A percentile compares a stretch with the other conserved stretches of the same genome.
Conservation (phyloP, 2,888 invertebrate genomes). For the Abrostola triplasia region DNA sequence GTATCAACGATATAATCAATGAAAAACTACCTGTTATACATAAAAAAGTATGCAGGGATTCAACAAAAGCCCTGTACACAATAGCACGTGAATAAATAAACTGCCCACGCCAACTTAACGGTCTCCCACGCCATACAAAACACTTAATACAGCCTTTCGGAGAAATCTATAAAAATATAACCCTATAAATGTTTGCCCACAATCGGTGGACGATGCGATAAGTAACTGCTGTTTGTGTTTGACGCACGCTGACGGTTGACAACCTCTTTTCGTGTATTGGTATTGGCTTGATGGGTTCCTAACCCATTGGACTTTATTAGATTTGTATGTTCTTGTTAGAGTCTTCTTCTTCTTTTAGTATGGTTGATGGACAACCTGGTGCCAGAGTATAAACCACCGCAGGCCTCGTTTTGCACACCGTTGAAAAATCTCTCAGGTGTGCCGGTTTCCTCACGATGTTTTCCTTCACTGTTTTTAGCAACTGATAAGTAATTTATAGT, state of each 20-base stretch:
- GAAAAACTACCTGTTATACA: slow-evolving; percentile 76
- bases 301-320: too few relatives aligned
- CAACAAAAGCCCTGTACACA: slow-evolving; percentile 69
- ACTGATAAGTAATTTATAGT: too few relatives aligned
- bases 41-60: slow-evolving; percentile 71
- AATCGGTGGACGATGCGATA: slow-evolving; percentile 64
- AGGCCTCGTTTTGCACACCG: too few relatives aligned
- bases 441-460: too few relatives aligned
- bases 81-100: slow-evolving; percentile 80
- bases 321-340: too few relatives aligned
- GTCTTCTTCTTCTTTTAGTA: too few relatives aligned
- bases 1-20: slow-evolving; percentile 73
- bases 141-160: slow-evolving; percentile 73
- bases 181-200: slow-evolving; percentile 71
- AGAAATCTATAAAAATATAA: slow-evolving; percentile 80
- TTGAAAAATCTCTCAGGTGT: too few relatives aligned
- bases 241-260: slow-evolving; percentile 56
- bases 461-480: too few relatives aligned
- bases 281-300: too few relatives aligned
- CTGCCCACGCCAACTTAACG: slow-evolving; percentile 77
- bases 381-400: too few relatives aligned
- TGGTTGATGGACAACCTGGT: too few relatives aligned
- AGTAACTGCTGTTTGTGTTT: slow-evolving; percentile 57
- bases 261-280: slow-evolving; percentile 44
- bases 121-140: slow-evolving; percentile 76